phyloP scores from a whole-genome alignment of 2,113 vertebrate genomes.

The Noctilio leporinus region DNA sequence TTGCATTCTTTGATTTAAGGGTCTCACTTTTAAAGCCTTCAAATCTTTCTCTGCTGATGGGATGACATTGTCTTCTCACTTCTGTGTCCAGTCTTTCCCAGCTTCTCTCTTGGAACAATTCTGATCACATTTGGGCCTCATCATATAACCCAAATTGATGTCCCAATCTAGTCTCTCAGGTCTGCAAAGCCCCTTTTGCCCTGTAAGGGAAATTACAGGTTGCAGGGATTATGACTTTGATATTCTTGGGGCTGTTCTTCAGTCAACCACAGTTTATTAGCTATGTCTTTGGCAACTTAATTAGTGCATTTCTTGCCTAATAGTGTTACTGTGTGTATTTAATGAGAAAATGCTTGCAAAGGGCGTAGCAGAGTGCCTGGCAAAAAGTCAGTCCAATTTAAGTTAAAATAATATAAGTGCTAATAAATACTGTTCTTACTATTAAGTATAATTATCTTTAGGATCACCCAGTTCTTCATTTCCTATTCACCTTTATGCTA shows the following conservation, averaged over 20 bases:
- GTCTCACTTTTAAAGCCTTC: not conserved
- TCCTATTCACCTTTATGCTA: not conserved
- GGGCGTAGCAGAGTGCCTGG: not conserved
- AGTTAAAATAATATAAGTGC: conserved; percentile 18
- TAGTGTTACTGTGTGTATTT: not conserved
- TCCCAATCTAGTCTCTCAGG: not conserved
- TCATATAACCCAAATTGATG: not conserved
- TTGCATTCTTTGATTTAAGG: not conserved
- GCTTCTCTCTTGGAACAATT: not conserved
- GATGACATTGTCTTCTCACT: not conserved
- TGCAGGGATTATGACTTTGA: not conserved
- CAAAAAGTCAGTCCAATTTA: not conserved
- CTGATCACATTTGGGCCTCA: not conserved
- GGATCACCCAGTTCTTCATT: not conserved
- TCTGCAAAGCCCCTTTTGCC: not conserved
- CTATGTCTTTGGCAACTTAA: not conserved
- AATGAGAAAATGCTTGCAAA: not conserved
- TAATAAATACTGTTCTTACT: conserved; percentile 5
- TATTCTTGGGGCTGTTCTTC: not conserved
- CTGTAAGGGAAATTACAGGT: not conserved
- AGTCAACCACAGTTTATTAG: not conserved
- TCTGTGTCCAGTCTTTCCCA: not conserved
- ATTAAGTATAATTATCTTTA: not conserved
- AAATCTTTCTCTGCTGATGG: not conserved
- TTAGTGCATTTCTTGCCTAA: not conserved